These are phyloP conservation scores for Drosophila antonietae DNA, from an alignment of 2,888 invertebrate species.

Conservation along the genomic window DNA sequence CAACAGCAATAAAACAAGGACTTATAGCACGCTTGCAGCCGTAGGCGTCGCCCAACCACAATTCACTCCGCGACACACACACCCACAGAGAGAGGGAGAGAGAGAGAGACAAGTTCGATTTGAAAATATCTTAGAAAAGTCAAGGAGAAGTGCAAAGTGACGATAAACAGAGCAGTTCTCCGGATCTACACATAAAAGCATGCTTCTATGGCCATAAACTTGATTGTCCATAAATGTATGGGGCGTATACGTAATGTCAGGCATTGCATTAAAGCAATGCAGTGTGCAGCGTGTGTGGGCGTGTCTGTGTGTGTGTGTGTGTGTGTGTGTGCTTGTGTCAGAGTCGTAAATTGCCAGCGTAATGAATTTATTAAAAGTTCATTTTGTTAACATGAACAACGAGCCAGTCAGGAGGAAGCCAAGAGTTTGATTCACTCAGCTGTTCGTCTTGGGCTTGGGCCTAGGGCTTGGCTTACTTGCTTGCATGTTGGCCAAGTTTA, in stretches of 20 bases:
- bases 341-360: slow-evolving; percentile 63
- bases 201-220: slow-evolving; percentile 55
- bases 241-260: slow-evolving; percentile 77
- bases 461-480: slow-evolving; percentile 47
- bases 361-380: slow-evolving; percentile 79
- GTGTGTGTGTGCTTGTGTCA: slow-evolving; percentile 24
- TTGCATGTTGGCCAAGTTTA: slow-evolving; percentile 77
- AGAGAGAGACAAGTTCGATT: slow-evolving; percentile 55
- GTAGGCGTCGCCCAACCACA: slow-evolving; percentile 10
- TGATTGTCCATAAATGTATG: slow-evolving; percentile 78
- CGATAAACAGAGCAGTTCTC: slow-evolving; percentile 61
- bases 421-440: slow-evolving; percentile 3
- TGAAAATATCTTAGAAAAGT: slow-evolving; percentile 71
- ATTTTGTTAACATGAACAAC: slow-evolving; percentile 52
- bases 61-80: slow-evolving; percentile 10
- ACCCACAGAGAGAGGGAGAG: slow-evolving; percentile 17
- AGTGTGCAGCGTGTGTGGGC: slow-evolving; percentile 10
- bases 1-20: slow-evolving; percentile 30
- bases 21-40: slow-evolving; percentile 5
- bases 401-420: not conserved
- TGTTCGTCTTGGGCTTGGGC: slow-evolving; percentile 24
- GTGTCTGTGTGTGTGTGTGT: slow-evolving; percentile 12
- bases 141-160: slow-evolving; percentile 65
- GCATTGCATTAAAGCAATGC: slow-evolving; percentile 69
- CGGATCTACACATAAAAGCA: slow-evolving; percentile 16